These are phyloP conservation scores for Notocelia uddmanniana DNA, from an alignment of 2,888 invertebrate species.

Conservation along the genomic window DNA sequence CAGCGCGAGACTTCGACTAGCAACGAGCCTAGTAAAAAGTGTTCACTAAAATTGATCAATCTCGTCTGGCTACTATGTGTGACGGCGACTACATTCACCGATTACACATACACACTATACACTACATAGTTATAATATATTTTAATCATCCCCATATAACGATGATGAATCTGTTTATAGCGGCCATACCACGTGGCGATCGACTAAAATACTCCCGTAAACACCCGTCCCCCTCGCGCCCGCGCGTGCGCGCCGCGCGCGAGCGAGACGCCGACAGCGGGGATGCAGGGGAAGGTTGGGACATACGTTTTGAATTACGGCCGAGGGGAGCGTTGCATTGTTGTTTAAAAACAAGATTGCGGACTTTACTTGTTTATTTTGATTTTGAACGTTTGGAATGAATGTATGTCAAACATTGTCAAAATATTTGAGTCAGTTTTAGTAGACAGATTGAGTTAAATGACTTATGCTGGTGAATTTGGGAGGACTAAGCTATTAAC, in stretches of 20 bases:
- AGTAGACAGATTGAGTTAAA: not conserved
- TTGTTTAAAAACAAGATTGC: constrained; percentile 7
- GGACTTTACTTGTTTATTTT: constrained; percentile 19
- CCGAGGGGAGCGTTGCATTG: constrained; percentile 29
- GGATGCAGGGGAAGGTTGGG: constrained; percentile 14
- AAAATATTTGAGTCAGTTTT: not conserved
- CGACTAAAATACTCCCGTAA: constrained; percentile 39
- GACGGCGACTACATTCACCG: too few relatives aligned
- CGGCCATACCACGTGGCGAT: constrained; percentile 37
- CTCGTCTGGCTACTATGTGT: too few relatives aligned
- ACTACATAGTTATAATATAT: not conserved
- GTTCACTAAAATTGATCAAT: too few relatives aligned
- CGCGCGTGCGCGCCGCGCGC: not conserved
- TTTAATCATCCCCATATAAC: not conserved
- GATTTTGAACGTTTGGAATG: not conserved
- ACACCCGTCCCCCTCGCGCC: constrained; percentile 27
- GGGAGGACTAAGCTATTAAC: too few relatives aligned
- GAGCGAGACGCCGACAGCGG: constrained; percentile 18
- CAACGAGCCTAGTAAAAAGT: too few relatives aligned
- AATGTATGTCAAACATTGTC: not conserved
- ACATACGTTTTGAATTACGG: constrained; percentile 32
- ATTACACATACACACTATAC: too few relatives aligned
- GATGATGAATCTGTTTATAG: constrained; percentile 37
- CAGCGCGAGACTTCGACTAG: too few relatives aligned
- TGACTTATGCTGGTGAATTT: not conserved